phyloP scores from a whole-genome alignment of 2,113 vertebrate species.

The Nesospiza acunhae region DNA sequence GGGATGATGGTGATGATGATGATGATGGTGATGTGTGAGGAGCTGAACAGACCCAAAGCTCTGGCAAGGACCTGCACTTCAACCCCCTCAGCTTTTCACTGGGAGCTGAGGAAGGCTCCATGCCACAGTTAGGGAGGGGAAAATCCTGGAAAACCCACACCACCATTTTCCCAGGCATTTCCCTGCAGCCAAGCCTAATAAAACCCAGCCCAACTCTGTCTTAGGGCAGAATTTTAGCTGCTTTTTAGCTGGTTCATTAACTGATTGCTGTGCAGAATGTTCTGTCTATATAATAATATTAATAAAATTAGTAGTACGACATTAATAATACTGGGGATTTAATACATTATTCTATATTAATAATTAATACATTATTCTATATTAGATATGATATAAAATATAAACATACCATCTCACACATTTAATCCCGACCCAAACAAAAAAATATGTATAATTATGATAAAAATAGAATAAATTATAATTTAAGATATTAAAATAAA shows the following conservation, averaged over 20 bases:
- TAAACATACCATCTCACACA: background rate
- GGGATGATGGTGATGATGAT: background rate
- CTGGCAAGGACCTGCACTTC: background rate
- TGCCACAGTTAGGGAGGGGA: background rate
- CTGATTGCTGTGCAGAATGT: background rate
- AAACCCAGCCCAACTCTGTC: background rate
- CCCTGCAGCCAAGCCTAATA: background rate
- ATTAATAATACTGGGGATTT: background rate
- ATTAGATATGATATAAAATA: background rate
- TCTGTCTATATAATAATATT: background rate
- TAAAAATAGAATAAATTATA: background rate
- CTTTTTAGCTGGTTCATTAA: background rate
- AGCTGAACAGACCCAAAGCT: slow-evolving; percentile 4
- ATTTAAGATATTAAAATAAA: no score
- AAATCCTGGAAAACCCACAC: background rate
- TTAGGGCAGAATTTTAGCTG: background rate
- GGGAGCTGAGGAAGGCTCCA: background rate
- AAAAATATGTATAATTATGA: background rate
- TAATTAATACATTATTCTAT: background rate
- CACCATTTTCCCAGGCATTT: background rate
- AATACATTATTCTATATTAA: background rate
- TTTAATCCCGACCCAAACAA: background rate
- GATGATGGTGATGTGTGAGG: background rate
- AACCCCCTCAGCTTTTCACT: background rate
- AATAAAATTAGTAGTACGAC: background rate